Percentiles rank a stretch among this genome's conserved stretches.
phyloP scores from a whole-genome alignment of 2,888 invertebrate species.

The Petrophora chlorosata region DNA sequence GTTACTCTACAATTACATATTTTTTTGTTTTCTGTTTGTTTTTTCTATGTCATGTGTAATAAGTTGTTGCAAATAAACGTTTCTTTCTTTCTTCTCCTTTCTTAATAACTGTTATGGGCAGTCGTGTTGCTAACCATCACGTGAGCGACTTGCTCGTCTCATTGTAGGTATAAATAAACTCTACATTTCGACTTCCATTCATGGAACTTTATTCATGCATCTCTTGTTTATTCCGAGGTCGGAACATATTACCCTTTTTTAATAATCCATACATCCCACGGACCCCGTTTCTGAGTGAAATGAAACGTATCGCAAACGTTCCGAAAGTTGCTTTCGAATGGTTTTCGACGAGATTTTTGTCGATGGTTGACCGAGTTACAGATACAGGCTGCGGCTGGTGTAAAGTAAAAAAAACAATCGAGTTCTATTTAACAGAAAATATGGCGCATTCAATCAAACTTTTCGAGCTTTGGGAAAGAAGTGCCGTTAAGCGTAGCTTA shows the following conservation, averaged over 20 bases:
- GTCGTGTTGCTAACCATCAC: no score
- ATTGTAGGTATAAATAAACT: background rate
- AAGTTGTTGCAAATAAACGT: no score
- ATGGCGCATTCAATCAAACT: no score
- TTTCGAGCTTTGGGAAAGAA: no score
- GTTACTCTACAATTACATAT: no score
- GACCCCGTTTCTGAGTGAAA: conserved; percentile 3
- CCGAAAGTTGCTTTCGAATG: conserved; percentile 2
- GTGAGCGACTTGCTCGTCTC: no score
- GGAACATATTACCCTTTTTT: conserved; percentile 18
- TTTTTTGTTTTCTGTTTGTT: no score
- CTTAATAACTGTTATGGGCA: no score
- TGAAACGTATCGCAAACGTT: conserved; percentile 10
- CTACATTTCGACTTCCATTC: background rate
- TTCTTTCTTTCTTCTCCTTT: no score
- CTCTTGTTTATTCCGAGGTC: conserved; percentile 2
- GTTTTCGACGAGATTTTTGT: background rate
- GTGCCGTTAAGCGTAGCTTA: no score
- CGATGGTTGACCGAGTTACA: conserved; percentile 3
- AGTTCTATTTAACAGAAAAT: background rate
- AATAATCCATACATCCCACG: conserved; percentile 8
- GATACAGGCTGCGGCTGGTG: background rate
- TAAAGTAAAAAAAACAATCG: no score
- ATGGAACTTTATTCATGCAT: background rate
- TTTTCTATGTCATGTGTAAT: no score